Conservation (phyloP, 2,797 vertebrate species). For the Meda fulgida region DNA sequence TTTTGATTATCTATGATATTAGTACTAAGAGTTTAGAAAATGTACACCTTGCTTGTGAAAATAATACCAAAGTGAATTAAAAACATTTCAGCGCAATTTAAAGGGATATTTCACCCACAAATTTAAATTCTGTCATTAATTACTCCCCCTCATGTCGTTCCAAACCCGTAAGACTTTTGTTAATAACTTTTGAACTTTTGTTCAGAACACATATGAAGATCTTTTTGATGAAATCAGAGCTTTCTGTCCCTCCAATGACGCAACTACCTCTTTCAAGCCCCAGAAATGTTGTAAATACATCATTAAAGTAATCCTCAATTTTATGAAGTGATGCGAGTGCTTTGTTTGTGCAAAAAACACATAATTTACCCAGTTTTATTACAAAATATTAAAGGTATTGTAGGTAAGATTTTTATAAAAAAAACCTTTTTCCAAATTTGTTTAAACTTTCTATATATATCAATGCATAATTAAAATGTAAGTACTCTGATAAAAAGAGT, state of each 20-base stretch:
- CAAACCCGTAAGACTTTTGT: not conserved
- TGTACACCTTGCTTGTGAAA: no score
- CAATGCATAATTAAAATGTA: no score
- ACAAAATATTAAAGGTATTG: not conserved
- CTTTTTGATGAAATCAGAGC: not conserved
- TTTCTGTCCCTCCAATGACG: not conserved
- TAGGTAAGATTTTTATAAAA: no score
- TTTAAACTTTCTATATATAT: no score
- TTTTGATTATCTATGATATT: no score
- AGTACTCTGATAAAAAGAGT: no score
- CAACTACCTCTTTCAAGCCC: not conserved
- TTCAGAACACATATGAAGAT: not conserved
- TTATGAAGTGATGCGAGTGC: not conserved
- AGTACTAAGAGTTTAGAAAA: no score
- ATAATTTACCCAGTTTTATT: not conserved
- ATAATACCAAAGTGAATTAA: no score
- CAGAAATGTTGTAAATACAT: not conserved
- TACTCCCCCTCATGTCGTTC: not conserved
- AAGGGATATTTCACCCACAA: not conserved
- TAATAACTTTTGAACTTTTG: no score
- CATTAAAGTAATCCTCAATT: not conserved
- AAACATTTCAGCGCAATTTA: not conserved
- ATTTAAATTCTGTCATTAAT: not conserved
- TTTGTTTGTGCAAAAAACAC: not conserved
- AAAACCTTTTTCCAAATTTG: no score